Percentiles rank a stretch among this genome's conserved stretches.
These are phyloP conservation scores for Galerucella pusilla DNA, from an alignment of 2,888 invertebrate genomes.

Conservation along the genomic window DNA sequence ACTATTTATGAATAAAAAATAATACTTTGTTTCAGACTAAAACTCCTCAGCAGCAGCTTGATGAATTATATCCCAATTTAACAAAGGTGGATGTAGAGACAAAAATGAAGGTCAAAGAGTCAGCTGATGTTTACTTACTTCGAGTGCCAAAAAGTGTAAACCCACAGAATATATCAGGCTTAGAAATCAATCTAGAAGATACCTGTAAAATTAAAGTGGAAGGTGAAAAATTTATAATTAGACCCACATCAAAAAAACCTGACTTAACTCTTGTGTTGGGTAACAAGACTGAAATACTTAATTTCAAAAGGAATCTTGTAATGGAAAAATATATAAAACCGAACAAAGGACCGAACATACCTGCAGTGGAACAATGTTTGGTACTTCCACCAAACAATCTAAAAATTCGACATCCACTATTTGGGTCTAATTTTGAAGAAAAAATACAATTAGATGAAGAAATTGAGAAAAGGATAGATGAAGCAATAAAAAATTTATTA, in stretches of 20 bases:
- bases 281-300: slow-evolving; percentile 42
- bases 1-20: background rate
- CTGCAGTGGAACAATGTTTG: slow-evolving; percentile 39
- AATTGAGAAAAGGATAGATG: slow-evolving; percentile 50
- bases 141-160: slow-evolving; percentile 51
- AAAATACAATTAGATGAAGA: slow-evolving; percentile 52
- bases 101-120: slow-evolving; percentile 30
- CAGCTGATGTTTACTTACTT: slow-evolving; percentile 45
- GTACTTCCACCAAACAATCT: slow-evolving; percentile 51
- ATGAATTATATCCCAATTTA: slow-evolving; percentile 34
- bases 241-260: slow-evolving; percentile 42
- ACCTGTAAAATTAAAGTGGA: slow-evolving; percentile 48
- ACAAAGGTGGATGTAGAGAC: slow-evolving; percentile 15
- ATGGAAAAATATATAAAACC: slow-evolving; percentile 50
- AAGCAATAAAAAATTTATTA: slow-evolving; percentile 40
- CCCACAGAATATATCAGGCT: slow-evolving; percentile 42
- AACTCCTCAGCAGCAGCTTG: slow-evolving; percentile 29
- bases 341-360: slow-evolving; percentile 37
- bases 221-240: slow-evolving; percentile 48
- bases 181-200: slow-evolving; percentile 44
- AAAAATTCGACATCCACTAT: slow-evolving; percentile 56
- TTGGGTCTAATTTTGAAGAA: slow-evolving; percentile 54
- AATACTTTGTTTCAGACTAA: slow-evolving; percentile 18
- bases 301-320: slow-evolving; percentile 45
- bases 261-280: slow-evolving; percentile 40